Base-by-base conservation (phyloP, 2,888 invertebrate genomes). In the Norana najaformis region DNA sequence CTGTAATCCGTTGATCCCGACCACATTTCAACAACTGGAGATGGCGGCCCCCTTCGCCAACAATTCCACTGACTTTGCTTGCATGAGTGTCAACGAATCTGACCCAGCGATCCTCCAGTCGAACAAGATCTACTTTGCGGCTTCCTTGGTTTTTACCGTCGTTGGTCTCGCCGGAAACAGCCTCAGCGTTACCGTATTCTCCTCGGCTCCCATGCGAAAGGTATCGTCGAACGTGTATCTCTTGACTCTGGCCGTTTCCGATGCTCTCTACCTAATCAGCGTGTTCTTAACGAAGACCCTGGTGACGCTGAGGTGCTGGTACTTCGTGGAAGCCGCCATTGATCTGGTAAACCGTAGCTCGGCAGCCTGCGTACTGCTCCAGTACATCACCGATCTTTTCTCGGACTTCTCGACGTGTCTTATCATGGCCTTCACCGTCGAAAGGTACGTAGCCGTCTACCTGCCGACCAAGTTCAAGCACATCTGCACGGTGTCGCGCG, bases 221-320 rank as follows among this genome's bases (percentile, higher is more conserved):
- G 89, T 91, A 18, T 92, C 92, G 14, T 92, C 92, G 38, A 92
- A 92, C 90, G 91, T 92, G 35, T 92, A 92, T 89, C 92, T 92
- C 3, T 90, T 92, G 20, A 89, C 89, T 23, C 89, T 92, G 88
- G 92, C 92, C 83, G 69, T 92, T 11, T 92, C 92, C 6, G 92
- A 92, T 88, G 91, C 92, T n/a, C 23, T 92, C 83, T 92, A 92
- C 88, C 91, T 92, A 30, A 47, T 92, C 38, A 89, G 89, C 47
- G 90, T 92, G 0, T 92, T 92, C 89, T 83, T 91, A 53, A 88
- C 91, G 18, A 91, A 91, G 83, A 91, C 92, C 18, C 91, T 92
- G 30, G 90, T 89, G 6, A 91, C 90, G 5, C 88, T 92, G 30
- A 85, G 91, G 11, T 92, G 92, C 90, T 90, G 92, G 89, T 91